A percentile compares a stretch with the other conserved stretches of the same genome.
Conservation (phyloP, 2,113 vertebrate species). For the Chitala chitala region DNA sequence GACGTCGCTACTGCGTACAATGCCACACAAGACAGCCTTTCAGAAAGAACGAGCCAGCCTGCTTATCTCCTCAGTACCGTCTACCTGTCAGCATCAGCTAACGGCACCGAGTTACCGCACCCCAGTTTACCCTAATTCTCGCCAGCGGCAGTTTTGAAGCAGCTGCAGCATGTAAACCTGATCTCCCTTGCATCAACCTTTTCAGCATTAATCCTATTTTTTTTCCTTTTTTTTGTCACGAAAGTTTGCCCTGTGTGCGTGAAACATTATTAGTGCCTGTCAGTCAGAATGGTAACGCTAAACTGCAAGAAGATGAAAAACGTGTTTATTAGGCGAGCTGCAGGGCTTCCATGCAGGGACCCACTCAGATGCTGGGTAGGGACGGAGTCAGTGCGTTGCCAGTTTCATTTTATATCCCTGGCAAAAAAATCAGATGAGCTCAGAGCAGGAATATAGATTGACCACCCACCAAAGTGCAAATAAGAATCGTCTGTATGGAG, state of each 20-base stretch:
- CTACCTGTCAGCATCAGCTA: slow-evolving; percentile 34
- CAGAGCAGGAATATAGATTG: no score
- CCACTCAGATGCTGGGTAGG: slow-evolving; percentile 39
- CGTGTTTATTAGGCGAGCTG: slow-evolving; percentile 2
- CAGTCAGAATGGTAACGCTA: slow-evolving; percentile 1
- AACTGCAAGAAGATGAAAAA: slow-evolving; percentile 9
- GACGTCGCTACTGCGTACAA: slow-evolving; percentile 24
- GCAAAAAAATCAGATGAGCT: no score
- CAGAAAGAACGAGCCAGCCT: slow-evolving; percentile 8
- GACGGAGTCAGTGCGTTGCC: slow-evolving; percentile 40
- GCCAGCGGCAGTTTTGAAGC: slow-evolving; percentile 8
- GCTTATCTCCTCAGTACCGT: slow-evolving; percentile 10
- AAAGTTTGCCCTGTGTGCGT: neutral
- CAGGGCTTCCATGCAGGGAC: neutral
- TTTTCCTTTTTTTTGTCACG: neutral
- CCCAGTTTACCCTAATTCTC: slow-evolving; percentile 13
- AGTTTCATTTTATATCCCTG: slow-evolving; percentile 42
- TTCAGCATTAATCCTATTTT: neutral
- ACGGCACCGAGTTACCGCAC: slow-evolving; percentile 34
- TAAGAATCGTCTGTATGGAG: no score
- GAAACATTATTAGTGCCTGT: slow-evolving; percentile 14
- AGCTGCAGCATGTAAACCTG: slow-evolving; percentile 24
- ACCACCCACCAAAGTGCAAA: no score
- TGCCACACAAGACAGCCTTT: neutral
- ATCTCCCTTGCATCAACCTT: slow-evolving; percentile 18